Evolutionary conservation across 2,888 invertebrate species (phyloP).

Genomic region (Pinctada fucata): DNA sequence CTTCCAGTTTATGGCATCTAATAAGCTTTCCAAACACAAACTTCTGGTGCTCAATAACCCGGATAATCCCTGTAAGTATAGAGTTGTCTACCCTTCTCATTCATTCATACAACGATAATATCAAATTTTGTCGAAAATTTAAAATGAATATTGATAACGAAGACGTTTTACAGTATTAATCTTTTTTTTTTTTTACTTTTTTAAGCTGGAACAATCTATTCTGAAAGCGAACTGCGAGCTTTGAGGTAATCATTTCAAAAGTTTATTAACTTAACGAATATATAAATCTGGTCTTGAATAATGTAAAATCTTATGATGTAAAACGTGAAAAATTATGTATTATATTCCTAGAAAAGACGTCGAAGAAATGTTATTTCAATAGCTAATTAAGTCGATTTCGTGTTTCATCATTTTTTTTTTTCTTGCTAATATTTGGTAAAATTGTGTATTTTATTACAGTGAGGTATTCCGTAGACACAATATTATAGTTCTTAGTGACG

Average conservation of each 20-base stretch:
- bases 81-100: not conserved
- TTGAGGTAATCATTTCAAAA: constrained; percentile 55
- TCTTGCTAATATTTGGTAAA: too few relatives aligned
- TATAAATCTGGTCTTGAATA: not conserved
- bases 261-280: not conserved
- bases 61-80: constrained; percentile 72
- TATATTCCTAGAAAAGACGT: too few relatives aligned
- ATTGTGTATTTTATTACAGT: constrained; percentile 49
- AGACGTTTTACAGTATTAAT: not conserved
- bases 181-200: constrained; percentile 42
- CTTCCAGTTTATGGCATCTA: constrained; percentile 46
- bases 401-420: too few relatives aligned
- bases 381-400: too few relatives aligned
- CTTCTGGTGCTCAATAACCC: constrained; percentile 72
- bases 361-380: too few relatives aligned
- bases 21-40: constrained; percentile 49
- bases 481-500: constrained; percentile 73
- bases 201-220: constrained; percentile 67
- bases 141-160: not conserved
- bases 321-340: too few relatives aligned
- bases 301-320: too few relatives aligned
- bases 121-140: too few relatives aligned
- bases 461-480: constrained; percentile 65
- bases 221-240: constrained; percentile 55
- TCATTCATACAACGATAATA: too few relatives aligned